Evolutionary conservation across 1,140 invertebrate genomes (phyloP).

Genomic region (Contarinia nasturtii): DNA sequence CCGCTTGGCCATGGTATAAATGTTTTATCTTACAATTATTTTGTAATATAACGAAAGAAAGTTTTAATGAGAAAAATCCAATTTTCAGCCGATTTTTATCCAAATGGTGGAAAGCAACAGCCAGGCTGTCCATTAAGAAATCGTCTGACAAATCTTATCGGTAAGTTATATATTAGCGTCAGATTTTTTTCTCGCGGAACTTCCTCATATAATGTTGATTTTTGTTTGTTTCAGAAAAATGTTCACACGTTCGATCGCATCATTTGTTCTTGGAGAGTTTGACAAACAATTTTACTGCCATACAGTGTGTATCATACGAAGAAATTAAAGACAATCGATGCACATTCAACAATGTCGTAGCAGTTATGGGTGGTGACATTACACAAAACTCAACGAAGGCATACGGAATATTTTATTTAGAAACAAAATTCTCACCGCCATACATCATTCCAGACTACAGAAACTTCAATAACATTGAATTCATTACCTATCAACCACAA

Average conservation of each 20-base stretch:
- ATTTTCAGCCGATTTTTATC: conserved; percentile 23
- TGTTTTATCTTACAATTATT: too few species aligned
- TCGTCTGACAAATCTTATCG: background rate
- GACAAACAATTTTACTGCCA: conserved; percentile 15
- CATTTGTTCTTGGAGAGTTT: conserved; percentile 27
- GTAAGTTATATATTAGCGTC: too few species aligned
- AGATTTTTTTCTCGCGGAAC: background rate
- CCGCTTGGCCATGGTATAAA: conserved; percentile 25
- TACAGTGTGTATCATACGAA: conserved; percentile 22
- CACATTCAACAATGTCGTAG: background rate
- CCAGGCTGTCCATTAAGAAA: conserved; percentile 5
- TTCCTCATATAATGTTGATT: background rate
- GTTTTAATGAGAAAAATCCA: too few species aligned
- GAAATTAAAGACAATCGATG: conserved; percentile 10
- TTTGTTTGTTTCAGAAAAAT: conserved; percentile 15
- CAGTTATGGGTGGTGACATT: background rate
- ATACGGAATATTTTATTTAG: background rate
- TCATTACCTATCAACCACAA: too few species aligned
- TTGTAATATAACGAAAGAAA: too few species aligned
- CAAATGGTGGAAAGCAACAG: conserved; percentile 10
- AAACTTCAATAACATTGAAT: too few species aligned
- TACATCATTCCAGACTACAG: too few species aligned
- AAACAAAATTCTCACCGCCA: too few species aligned
- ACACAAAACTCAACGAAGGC: background rate
- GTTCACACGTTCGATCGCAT: conserved; percentile 28